A percentile compares a stretch with the other conserved stretches of the same genome.
These are phyloP conservation scores for Drosophila kurseongensis DNA, from an alignment of 1,140 invertebrate species.

Conservation along the genomic window DNA sequence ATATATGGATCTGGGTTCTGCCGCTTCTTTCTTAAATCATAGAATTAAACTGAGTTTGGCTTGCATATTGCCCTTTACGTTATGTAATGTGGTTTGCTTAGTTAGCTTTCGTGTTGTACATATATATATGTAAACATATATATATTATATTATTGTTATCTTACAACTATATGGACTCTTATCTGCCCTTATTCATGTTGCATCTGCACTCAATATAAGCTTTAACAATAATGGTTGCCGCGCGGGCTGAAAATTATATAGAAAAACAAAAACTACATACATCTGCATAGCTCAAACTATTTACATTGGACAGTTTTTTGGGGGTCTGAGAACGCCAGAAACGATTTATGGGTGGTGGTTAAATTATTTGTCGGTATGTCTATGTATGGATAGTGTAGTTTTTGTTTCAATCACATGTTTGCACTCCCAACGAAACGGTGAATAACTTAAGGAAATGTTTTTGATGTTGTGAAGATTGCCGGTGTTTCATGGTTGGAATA, in stretches of 20 bases:
- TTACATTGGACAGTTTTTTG: conserved; percentile 70
- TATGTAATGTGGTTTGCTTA: conserved; percentile 45
- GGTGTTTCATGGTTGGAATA: conserved; percentile 25
- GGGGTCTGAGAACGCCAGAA: conserved; percentile 22
- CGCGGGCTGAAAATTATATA: conserved; percentile 46
- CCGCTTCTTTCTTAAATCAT: conserved; percentile 27
- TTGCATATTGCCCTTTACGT: conserved; percentile 67
- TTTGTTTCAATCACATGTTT: conserved; percentile 75
- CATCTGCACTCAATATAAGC: conserved; percentile 57
- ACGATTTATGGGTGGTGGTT: conserved; percentile 25
- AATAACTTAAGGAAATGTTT: conserved; percentile 80
- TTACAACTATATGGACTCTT: conserved; percentile 46
- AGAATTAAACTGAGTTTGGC: conserved; percentile 74
- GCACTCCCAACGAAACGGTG: conserved; percentile 62
- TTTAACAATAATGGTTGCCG: conserved; percentile 70
- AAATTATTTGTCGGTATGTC: conserved; percentile 57
- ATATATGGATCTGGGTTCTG: conserved; percentile 48
- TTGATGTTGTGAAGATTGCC: conserved; percentile 57
- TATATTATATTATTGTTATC: conserved; percentile 47
- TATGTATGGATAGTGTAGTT: conserved; percentile 59
- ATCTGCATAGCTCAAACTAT: conserved; percentile 63
- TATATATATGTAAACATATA: conserved; percentile 51
- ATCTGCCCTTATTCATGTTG: conserved; percentile 37
- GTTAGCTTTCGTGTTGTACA: conserved; percentile 66
- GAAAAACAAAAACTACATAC: conserved; percentile 64